Conservation (phyloP, 2,888 invertebrate species). For the Dicroscelio sp. region DNA sequence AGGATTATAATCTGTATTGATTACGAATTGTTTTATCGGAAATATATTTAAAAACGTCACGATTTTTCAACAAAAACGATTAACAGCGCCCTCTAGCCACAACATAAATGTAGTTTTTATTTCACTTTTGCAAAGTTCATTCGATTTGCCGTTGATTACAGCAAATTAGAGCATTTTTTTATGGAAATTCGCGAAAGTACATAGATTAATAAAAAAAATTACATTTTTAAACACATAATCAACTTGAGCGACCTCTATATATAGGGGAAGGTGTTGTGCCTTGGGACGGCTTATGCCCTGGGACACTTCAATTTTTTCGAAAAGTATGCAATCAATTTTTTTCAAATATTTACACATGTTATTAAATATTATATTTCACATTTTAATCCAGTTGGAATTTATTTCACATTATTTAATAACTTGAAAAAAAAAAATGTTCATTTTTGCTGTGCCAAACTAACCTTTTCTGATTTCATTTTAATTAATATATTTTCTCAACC, state of each 20-base stretch:
- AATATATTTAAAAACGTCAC: too few species aligned
- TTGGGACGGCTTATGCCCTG: not conserved
- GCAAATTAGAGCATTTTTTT: too few species aligned
- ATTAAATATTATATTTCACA: not conserved
- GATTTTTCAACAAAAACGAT: too few species aligned
- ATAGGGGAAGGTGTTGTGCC: not conserved
- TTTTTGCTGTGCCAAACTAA: slow-evolving; percentile 17
- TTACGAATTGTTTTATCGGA: too few species aligned
- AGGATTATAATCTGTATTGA: too few species aligned
- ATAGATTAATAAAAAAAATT: too few species aligned
- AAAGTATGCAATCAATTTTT: not conserved
- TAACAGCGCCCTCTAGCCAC: too few species aligned
- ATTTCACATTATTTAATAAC: not conserved
- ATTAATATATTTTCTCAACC: slow-evolving; percentile 1
- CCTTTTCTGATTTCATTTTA: slow-evolving; percentile 7
- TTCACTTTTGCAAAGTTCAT: too few species aligned
- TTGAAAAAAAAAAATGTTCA: slow-evolving; percentile 8
- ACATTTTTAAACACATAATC: too few species aligned
- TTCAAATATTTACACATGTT: slow-evolving; percentile 13
- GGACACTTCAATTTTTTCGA: not conserved
- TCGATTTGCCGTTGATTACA: too few species aligned
- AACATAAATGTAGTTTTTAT: too few species aligned
- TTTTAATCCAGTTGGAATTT: slow-evolving; percentile 10
- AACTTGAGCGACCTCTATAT: not conserved
- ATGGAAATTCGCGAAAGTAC: not conserved